Conservation (phyloP, 2,888 invertebrate genomes). For the Drosophila anceps region DNA sequence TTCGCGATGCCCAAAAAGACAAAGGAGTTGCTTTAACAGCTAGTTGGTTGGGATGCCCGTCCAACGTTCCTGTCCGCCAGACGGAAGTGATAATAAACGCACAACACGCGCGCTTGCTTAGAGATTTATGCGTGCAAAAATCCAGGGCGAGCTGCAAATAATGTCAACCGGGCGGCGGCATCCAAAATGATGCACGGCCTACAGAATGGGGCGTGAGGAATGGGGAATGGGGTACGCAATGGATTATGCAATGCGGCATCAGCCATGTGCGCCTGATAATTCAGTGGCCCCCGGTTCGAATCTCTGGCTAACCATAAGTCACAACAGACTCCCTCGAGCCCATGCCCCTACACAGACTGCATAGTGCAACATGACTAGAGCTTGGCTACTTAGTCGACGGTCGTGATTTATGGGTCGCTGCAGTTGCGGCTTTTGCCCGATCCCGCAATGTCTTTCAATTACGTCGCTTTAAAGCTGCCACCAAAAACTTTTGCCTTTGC, state of each 20-base stretch:
- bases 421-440: slow-evolving; percentile 48
- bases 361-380: slow-evolving; percentile 61
- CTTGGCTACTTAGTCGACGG: slow-evolving; percentile 71
- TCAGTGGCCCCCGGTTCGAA: slow-evolving; percentile 43
- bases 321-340: slow-evolving; percentile 34
- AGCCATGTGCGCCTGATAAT: slow-evolving; percentile 39
- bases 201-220: slow-evolving; percentile 23
- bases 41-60: slow-evolving; percentile 33
- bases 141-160: slow-evolving; percentile 69
- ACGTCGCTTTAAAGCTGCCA: slow-evolving; percentile 65
- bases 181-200: slow-evolving; percentile 75
- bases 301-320: slow-evolving; percentile 72
- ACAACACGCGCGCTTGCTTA: slow-evolving; percentile 79
- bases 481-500: slow-evolving; percentile 68
- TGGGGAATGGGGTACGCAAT: slow-evolving; percentile 30
- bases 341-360: not conserved
- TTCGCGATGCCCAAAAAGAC: slow-evolving; percentile 65
- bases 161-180: slow-evolving; percentile 63
- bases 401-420: slow-evolving; percentile 70
- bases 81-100: slow-evolving; percentile 80
- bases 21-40: slow-evolving; percentile 59
- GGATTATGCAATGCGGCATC: slow-evolving; percentile 76
- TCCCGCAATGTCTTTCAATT: slow-evolving; percentile 77
- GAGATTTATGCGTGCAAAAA: slow-evolving; percentile 77
- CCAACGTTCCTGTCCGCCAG: slow-evolving; percentile 23